Evolutionary conservation across 2,888 invertebrate species (phyloP), one percentile per base, ranked within the genome.

Genomic region (Drosophila conformis): DNA sequence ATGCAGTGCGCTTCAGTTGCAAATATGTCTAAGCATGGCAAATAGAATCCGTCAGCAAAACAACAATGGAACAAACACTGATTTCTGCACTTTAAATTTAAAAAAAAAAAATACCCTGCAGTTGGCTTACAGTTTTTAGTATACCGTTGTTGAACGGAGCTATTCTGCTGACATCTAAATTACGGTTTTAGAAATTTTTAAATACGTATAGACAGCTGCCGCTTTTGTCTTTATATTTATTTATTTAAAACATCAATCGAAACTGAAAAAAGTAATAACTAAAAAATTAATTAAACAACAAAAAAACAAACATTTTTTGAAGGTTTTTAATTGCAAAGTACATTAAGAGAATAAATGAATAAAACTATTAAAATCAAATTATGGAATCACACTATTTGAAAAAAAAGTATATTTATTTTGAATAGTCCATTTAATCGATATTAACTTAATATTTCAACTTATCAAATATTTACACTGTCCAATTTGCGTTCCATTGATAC

Each of bases 1-100:
- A 70, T 71, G 77, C 79, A 74, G 63, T 64, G 46, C 66, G 60
- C 62, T 80, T 68, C 64, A 64, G 81, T 79, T 82, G 76, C 75
- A 89, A 76, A 81, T 78, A 76, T 78, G 53, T 88, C 81, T 83
- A 87, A 84, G 67, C 83, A 74, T 59, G 73, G 56, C 52, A 69
- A 73, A 58, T 67, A 57, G 58, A 87, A 73, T 65, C 65, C 59
- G 29, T 56, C 27, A 27, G 69, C 66, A 79, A 65, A 59, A 58
- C 64, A 72, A 69, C 59, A 61, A 54, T 59, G 54, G 64, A 77
- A 56, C 6, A 6, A 61, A 46, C 29, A 52, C 10, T 21, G 51
- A 42, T 58, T 48, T 25, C 31, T 15, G 4, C 7, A 13, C 21
- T 11, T 29, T 25, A 1, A 13, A 27, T 11, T 29, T 25, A 0